A percentile compares a stretch with the other conserved stretches of the same genome.
phyloP scores from a whole-genome alignment of 2,888 invertebrate genomes.

The Lithophane semibrunnea region DNA sequence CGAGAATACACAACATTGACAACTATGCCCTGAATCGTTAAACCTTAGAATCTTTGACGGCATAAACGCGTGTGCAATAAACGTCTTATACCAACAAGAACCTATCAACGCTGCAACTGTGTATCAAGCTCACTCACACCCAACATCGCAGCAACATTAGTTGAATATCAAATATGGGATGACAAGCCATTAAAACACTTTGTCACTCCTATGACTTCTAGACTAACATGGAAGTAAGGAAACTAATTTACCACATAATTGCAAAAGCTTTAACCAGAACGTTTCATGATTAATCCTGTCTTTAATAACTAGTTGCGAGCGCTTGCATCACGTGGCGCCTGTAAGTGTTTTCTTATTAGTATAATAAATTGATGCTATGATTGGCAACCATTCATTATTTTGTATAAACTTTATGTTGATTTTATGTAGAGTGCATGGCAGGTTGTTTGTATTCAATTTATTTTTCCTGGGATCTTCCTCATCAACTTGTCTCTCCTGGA shows the following conservation, averaged over 20 bases:
- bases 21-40: not conserved
- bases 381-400: slow-evolving; percentile 65
- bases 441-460: slow-evolving; percentile 26
- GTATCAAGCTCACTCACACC: slow-evolving; percentile 7
- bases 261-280: slow-evolving; percentile 58
- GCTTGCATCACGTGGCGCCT: slow-evolving; percentile 63
- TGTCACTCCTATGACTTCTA: slow-evolving; percentile 55
- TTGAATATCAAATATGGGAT: slow-evolving; percentile 56
- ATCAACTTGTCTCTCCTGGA: slow-evolving; percentile 1
- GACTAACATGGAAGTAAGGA: slow-evolving; percentile 59
- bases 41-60: not conserved
- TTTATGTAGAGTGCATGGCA: slow-evolving; percentile 14
- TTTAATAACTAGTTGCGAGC: slow-evolving; percentile 59
- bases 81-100: not conserved
- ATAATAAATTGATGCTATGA: slow-evolving; percentile 71
- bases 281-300: slow-evolving; percentile 58
- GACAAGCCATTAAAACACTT: slow-evolving; percentile 61
- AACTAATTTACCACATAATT: slow-evolving; percentile 65
- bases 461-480: slow-evolving; percentile 33
- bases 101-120: slow-evolving; percentile 2
- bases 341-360: slow-evolving; percentile 70
- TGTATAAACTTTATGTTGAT: slow-evolving; percentile 32
- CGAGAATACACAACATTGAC: not conserved
- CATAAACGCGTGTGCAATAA: not conserved
- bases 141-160: slow-evolving; percentile 35